Evolutionary conservation across 2,888 invertebrate genomes (phyloP).

Genomic region (Chalcosyrphus nemorum): DNA sequence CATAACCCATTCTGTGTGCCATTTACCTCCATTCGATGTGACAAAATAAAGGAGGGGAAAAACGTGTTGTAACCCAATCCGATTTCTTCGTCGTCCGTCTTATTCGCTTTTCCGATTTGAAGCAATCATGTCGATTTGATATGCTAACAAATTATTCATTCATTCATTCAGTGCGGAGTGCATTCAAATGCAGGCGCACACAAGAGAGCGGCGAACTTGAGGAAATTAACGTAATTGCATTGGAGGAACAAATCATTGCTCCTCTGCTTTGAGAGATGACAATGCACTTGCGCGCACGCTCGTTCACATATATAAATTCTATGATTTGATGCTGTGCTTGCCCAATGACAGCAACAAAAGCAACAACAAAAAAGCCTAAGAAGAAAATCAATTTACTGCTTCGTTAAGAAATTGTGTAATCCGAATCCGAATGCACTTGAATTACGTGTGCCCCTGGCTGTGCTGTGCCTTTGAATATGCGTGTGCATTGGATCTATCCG

Average conservation of each 20-base stretch:
- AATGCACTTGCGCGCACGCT: not conserved
- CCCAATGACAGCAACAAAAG: slow-evolving; percentile 1
- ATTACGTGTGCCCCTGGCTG: slow-evolving; percentile 16
- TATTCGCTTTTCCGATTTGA: slow-evolving; percentile 41
- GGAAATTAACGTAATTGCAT: slow-evolving; percentile 52
- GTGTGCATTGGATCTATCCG: slow-evolving; percentile 8
- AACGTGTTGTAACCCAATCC: slow-evolving; percentile 58
- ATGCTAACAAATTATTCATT: slow-evolving; percentile 59
- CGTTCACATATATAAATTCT: not conserved
- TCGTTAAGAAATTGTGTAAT: slow-evolving; percentile 56
- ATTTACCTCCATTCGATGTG: slow-evolving; percentile 41
- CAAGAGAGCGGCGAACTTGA: not conserved
- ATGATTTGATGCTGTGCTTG: not conserved
- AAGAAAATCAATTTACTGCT: slow-evolving; percentile 64
- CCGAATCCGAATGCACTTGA: slow-evolving; percentile 53
- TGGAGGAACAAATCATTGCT: slow-evolving; percentile 39
- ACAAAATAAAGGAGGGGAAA: not conserved
- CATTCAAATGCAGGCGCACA: slow-evolving; percentile 6
- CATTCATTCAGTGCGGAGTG: slow-evolving; percentile 30
- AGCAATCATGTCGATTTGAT: slow-evolving; percentile 65
- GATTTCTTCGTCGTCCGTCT: slow-evolving; percentile 32
- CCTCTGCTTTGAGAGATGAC: slow-evolving; percentile 6
- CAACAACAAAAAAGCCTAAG: not conserved
- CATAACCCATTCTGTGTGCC: slow-evolving; percentile 30
- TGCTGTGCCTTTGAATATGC: not conserved